A percentile compares a stretch with the other conserved stretches of the same genome.
Evolutionary conservation across 2,797 vertebrate genomes (phyloP).

Genomic region (Melanotaenia trifasciata): DNA sequence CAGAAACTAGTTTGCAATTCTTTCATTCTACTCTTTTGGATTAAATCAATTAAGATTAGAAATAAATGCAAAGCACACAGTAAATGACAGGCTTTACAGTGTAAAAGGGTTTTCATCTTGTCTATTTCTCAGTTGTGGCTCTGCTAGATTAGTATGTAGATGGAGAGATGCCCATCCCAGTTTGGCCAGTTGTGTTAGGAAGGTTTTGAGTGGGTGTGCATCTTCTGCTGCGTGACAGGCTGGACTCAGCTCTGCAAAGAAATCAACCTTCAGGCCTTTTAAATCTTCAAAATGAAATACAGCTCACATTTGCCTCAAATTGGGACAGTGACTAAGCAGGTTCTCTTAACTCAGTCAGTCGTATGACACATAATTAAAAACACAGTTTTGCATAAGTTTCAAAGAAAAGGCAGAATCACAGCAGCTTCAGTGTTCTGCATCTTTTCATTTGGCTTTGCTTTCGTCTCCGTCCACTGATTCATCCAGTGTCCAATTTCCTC

Average conservation of each 20-base stretch:
- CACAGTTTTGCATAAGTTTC: neutral
- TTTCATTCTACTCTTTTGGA: too few species aligned
- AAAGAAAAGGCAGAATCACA: neutral
- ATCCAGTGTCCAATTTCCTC: slow-evolving; percentile 46
- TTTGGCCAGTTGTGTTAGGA: too few species aligned
- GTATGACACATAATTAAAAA: neutral
- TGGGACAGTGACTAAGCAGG: slow-evolving; percentile 28
- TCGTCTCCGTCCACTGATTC: slow-evolving; percentile 6
- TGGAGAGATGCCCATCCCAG: too few species aligned
- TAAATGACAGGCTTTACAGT: too few species aligned
- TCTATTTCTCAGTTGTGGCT: too few species aligned
- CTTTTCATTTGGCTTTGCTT: neutral
- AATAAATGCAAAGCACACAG: too few species aligned
- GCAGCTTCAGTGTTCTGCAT: neutral
- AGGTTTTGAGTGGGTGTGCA: too few species aligned
- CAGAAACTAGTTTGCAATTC: too few species aligned
- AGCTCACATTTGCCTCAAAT: slow-evolving; percentile 3
- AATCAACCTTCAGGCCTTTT: slow-evolving; percentile 11
- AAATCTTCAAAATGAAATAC: slow-evolving; percentile 15
- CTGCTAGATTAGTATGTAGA: too few species aligned
- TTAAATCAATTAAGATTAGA: too few species aligned
- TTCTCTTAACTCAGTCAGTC: slow-evolving; percentile 4
- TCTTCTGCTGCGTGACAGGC: slow-evolving; percentile 11
- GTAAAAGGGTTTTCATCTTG: too few species aligned
- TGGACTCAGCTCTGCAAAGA: slow-evolving; percentile 11